phyloP scores from a whole-genome alignment of 2,113 vertebrate genomes.

The Thomomys bottae region DNA sequence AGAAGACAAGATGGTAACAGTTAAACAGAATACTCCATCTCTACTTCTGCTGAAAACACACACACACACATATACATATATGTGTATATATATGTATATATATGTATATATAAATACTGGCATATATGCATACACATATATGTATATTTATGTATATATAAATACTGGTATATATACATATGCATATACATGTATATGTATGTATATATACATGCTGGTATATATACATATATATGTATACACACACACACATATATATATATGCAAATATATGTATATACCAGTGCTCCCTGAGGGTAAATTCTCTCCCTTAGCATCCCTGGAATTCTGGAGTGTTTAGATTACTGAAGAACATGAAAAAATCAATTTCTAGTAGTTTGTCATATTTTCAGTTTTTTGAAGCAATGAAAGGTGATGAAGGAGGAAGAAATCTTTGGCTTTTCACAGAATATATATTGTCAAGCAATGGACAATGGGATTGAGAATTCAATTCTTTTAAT shows the following conservation, averaged over 20 bases:
- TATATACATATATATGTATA: no score
- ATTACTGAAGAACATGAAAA: neutral
- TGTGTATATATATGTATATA: neutral
- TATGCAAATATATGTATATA: neutral
- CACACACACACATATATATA: no score
- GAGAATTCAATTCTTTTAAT: constrained; percentile 61
- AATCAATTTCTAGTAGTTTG: neutral
- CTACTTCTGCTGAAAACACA: neutral
- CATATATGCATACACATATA: neutral
- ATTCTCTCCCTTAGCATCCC: constrained; percentile 35
- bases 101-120: no score
- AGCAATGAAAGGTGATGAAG: neutral
- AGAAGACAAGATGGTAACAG: no score
- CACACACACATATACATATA: no score
- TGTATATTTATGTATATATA: no score
- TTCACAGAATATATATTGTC: constrained; percentile 29
- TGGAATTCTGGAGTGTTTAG: neutral
- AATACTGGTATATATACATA: no score
- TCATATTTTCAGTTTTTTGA: constrained; percentile 39
- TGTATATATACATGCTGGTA: no score
- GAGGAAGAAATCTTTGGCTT: neutral
- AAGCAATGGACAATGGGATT: neutral
- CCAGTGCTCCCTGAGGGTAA: constrained; percentile 30
- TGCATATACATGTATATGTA: no score
- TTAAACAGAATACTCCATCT: no score